Evolutionary conservation across 2,113 vertebrate species (phyloP), one percentile per base, ranked within the genome.

Genomic region (Aix galericulata): DNA sequence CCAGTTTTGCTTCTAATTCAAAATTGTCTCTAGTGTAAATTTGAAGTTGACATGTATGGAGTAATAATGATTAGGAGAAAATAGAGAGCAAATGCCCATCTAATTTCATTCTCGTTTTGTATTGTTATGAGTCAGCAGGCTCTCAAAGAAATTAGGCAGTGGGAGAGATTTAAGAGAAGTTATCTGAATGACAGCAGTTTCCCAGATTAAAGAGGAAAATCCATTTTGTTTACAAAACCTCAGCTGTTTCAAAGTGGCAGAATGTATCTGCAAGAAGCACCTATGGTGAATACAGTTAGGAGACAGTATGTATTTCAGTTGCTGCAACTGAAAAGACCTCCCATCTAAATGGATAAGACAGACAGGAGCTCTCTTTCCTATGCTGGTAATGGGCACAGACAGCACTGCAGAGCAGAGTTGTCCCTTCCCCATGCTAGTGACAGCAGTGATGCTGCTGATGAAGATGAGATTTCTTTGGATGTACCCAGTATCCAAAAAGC

Each of bases 381-480:
- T 7, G 5, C 77, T 89, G 38, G 34, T 89, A 89, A 96, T 87
- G 83, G 85, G 59, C 75, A 91, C 40, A 77, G 91, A 95, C 93
- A 95, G 91, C 2, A 0, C 42, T 5, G 59, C 58, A 46, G 55
- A 14, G 60, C 88, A 88, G 44, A 93, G 56, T 52, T 87, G 77
- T 53, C 80, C 78, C 34, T 34, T 87, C 42, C 69, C 50, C 53
- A 6, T 0, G 27, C 23, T 81, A 77, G 48, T 64, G 86, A 88
- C 83, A 95, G 91, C 22, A 44, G 26, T 3, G 59, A 85, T 12
- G n/a, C 50, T 74, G 67, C 32, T 52, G 82, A 55, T 0, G 1
- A 93, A 82, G 86, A 91, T 22, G 23, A 90, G 56, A 80, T 91
- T 94, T 95, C 69, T 73, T 66, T 84, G 83, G 46, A 68, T 90